A percentile compares a stretch with the other conserved stretches of the same genome.
These are phyloP conservation scores for Drosophila seclusa DNA, from an alignment of 2,888 invertebrate genomes.

Conservation along the genomic window DNA sequence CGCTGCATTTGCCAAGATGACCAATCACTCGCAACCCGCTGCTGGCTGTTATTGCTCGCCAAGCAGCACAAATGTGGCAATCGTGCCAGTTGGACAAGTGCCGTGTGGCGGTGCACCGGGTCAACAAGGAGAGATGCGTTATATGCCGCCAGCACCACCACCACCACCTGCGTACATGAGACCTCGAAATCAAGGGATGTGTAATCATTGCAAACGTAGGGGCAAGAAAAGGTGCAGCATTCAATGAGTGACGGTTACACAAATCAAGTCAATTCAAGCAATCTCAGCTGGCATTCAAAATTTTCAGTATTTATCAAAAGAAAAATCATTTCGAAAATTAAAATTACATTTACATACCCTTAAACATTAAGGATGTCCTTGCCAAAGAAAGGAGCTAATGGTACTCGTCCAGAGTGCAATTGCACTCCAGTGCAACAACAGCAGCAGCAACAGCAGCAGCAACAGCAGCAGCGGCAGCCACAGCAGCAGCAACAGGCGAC, in stretches of 20 bases:
- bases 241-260: conserved; percentile 16
- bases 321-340: not conserved
- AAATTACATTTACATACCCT: not conserved
- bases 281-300: conserved; percentile 26
- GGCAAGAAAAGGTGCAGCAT: conserved; percentile 32
- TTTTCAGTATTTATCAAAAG: not conserved
- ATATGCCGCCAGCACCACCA: not conserved
- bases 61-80: not conserved
- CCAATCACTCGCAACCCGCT: not conserved
- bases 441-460: not conserved
- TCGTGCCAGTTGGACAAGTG: not conserved
- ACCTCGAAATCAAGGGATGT: not conserved
- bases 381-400: not conserved
- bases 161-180: not conserved
- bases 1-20: not conserved
- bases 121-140: not conserved
- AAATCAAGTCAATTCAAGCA: not conserved
- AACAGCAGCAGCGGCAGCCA: not conserved
- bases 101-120: conserved; percentile 1
- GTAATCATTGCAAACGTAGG: conserved; percentile 29
- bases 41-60: conserved; percentile 8
- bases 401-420: not conserved
- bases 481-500: not conserved
- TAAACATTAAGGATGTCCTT: not conserved
- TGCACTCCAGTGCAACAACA: not conserved